Base-by-base conservation (phyloP, 2,113 vertebrate genomes). In the Emydura subglobosa region DNA sequence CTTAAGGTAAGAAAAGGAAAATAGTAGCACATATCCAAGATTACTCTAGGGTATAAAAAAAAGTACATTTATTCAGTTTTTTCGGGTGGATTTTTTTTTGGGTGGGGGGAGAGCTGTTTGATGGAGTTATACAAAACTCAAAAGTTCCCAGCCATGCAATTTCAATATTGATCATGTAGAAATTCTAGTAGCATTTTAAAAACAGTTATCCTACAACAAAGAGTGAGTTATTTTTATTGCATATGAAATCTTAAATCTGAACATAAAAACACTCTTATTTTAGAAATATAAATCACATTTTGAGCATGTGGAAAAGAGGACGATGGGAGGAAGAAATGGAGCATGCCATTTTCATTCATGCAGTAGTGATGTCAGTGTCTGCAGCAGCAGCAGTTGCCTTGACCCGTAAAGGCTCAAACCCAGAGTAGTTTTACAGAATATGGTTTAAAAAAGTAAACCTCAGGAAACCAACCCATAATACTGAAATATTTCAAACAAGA, bases 311-410 rank as follows among this genome's bases (percentile, higher is more conserved):
- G 81, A 91, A 92, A 92, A 89, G 31, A 93, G 17, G 42, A 80
- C 10, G 85, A 89, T 10, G 59, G 82, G 86, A 80, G 13, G 53
- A 79, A 96, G 95, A 91, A 88, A 89, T 89, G 96, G 96, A 96
- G 61, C 34, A 68, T 39, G 94, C 91, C 96, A 95, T 94, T 97
- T 96, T 97, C 97, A 97, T 97, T 98, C 97, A 96, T 94, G 96
- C 88, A 97, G 96, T 54, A 98, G 94, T 98, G 98, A 98, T 98
- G 98, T 98, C 98, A 98, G 47, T 0, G 74, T 93, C 98, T 98
- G 98, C 98, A 97, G 83, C 93, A 91, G 95, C 91, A 95, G 96
- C 39, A 94, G 81, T 79, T 95, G 90, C 95, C 97, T 88, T 98
- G 97, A 98, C 97, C 97, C 97, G 95, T 94, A 88, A 86, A 87